A percentile compares a stretch with the other conserved stretches of the same genome.
Evolutionary conservation across 2,888 invertebrate genomes (phyloP).

Genomic region (Phania funesta): DNA sequence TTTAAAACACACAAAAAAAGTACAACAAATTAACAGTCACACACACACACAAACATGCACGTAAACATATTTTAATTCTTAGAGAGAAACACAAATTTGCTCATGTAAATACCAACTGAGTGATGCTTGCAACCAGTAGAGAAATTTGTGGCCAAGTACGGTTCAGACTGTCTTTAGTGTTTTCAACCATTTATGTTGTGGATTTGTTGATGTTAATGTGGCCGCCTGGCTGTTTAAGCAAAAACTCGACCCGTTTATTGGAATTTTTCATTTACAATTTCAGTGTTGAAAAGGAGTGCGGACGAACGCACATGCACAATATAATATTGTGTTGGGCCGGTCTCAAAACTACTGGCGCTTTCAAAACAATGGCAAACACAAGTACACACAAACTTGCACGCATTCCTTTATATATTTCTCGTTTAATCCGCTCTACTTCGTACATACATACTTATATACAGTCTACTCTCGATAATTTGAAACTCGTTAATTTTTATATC

Average conservation of each 20-base stretch:
- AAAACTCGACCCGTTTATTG: constrained; percentile 44
- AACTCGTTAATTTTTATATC: too few species aligned
- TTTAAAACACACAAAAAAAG: constrained; percentile 39
- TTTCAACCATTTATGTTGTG: constrained; percentile 21
- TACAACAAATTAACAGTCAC: constrained; percentile 24
- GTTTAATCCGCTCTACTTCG: constrained; percentile 8
- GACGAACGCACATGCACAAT: neutral
- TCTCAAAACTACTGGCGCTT: constrained; percentile 60
- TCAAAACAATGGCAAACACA: constrained; percentile 17
- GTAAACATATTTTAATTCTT: constrained; percentile 4
- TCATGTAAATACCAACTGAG: constrained; percentile 36
- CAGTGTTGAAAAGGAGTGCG: constrained; percentile 33
- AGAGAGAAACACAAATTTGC: constrained; percentile 1
- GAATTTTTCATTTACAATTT: constrained; percentile 61
- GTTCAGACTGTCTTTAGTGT: constrained; percentile 36
- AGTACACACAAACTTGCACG: neutral
- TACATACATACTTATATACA: too few species aligned
- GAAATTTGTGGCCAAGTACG: constrained; percentile 53
- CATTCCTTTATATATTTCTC: neutral
- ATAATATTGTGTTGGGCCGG: constrained; percentile 33
- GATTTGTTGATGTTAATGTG: constrained; percentile 45
- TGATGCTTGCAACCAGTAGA: constrained; percentile 45
- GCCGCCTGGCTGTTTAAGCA: neutral
- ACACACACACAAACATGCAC: neutral
- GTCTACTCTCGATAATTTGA: too few species aligned